phyloP scores from a whole-genome alignment of 2,113 vertebrate genomes.

The Acanthochromis polyacanthus region DNA sequence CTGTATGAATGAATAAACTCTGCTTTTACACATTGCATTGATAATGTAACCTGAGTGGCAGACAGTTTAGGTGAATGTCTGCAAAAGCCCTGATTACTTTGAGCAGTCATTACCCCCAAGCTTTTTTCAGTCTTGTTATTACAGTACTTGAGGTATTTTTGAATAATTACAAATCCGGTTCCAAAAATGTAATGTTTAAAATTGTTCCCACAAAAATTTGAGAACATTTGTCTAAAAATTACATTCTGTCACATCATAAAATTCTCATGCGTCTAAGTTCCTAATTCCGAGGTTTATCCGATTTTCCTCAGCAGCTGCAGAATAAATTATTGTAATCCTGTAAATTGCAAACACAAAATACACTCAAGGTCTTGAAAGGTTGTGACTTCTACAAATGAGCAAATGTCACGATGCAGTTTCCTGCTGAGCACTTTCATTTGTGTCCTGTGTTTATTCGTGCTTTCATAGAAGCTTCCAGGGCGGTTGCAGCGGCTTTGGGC shows the following conservation, averaged over 20 bases:
- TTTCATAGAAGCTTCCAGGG: slow-evolving; percentile 31
- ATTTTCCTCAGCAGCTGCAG: slow-evolving; percentile 13
- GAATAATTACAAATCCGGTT: not conserved
- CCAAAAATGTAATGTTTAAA: too few species aligned
- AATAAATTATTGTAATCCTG: slow-evolving; percentile 8
- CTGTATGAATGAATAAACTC: not conserved
- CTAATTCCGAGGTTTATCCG: not conserved
- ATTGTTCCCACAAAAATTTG: too few species aligned
- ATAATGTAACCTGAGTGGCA: not conserved
- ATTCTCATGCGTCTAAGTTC: too few species aligned
- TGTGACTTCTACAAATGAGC: slow-evolving; percentile 50
- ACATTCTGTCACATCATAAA: too few species aligned
- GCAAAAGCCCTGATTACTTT: not conserved
- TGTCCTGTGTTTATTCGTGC: slow-evolving; percentile 26
- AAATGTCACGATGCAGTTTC: slow-evolving; percentile 19
- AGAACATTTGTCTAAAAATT: too few species aligned
- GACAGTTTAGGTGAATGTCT: not conserved
- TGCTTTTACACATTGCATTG: not conserved
- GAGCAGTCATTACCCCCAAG: not conserved
- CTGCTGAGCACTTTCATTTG: slow-evolving; percentile 32
- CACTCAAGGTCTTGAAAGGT: slow-evolving; percentile 15
- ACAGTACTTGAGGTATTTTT: not conserved
- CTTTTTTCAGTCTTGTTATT: not conserved
- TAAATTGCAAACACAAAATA: slow-evolving; percentile 11
- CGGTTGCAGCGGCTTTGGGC: slow-evolving; percentile 66